A percentile compares a stretch with the other conserved stretches of the same genome.
These are phyloP conservation scores for Amniataba percoides DNA, from an alignment of 2,797 vertebrate species.

Conservation along the genomic window DNA sequence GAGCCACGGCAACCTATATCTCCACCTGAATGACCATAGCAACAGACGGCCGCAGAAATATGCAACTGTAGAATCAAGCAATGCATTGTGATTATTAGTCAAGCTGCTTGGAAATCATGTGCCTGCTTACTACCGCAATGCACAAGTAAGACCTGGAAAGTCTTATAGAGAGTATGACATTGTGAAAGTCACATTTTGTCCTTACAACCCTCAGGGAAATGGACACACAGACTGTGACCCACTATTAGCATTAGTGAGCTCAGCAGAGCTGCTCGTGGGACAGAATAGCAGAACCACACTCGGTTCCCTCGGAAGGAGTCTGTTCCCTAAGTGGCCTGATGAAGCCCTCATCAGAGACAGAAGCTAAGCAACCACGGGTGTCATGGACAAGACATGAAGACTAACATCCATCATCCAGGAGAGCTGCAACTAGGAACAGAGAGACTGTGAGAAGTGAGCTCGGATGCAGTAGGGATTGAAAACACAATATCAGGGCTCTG, in stretches of 20 bases:
- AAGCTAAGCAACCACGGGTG: neutral
- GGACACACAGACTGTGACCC: neutral
- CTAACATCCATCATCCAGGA: neutral
- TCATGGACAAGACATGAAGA: neutral
- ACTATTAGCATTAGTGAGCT: constrained; percentile 4
- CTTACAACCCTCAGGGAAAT: neutral
- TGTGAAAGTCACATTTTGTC: neutral
- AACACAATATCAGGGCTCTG: constrained; percentile 1
- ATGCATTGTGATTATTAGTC: constrained; percentile 4
- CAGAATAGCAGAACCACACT: neutral
- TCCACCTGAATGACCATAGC: too few species aligned
- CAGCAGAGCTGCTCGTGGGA: neutral
- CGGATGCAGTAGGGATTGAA: neutral
- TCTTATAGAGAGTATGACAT: neutral
- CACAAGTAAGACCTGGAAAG: too few species aligned
- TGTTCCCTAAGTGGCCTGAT: constrained; percentile 1
- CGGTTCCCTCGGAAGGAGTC: neutral
- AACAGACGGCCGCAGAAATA: neutral
- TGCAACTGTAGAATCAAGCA: constrained; percentile 1
- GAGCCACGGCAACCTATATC: neutral
- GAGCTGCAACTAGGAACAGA: neutral
- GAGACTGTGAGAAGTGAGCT: neutral
- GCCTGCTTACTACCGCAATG: neutral
- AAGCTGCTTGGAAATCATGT: constrained; percentile 6
- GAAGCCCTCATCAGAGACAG: neutral